These are phyloP conservation scores for Antennarius striatus DNA, from an alignment of 2,113 vertebrate species.

Conservation along the genomic window DNA sequence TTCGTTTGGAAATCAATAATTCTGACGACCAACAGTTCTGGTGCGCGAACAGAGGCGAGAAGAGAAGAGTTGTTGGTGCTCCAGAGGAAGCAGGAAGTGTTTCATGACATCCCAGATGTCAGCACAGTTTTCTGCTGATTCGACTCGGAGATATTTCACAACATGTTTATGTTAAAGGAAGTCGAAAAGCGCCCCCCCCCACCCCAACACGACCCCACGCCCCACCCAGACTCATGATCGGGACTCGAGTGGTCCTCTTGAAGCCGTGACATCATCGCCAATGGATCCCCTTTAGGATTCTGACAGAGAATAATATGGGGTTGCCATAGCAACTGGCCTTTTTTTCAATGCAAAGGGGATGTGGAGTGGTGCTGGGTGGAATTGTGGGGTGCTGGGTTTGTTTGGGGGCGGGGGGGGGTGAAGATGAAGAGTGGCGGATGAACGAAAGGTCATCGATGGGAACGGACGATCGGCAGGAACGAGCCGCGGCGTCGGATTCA, in stretches of 20 bases:
- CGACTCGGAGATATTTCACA: too few species aligned
- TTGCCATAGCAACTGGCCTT: slow-evolving; percentile 70
- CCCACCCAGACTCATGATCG: slow-evolving; percentile 18
- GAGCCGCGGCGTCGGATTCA: too few species aligned
- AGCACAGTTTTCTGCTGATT: too few species aligned
- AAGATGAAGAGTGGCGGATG: background rate
- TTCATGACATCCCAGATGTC: too few species aligned
- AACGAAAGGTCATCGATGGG: slow-evolving; percentile 1
- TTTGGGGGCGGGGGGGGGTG: background rate
- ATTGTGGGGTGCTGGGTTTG: slow-evolving; percentile 41
- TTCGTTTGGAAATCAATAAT: too few species aligned
- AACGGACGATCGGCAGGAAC: background rate
- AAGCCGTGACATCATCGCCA: slow-evolving; percentile 67
- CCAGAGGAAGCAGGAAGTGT: too few species aligned
- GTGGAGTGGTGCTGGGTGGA: slow-evolving; percentile 48
- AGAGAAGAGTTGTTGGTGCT: too few species aligned
- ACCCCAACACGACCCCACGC: too few species aligned
- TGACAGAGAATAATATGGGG: slow-evolving; percentile 53
- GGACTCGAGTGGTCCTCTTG: slow-evolving; percentile 31
- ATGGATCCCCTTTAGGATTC: slow-evolving; percentile 66
- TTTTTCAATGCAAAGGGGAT: slow-evolving; percentile 49
- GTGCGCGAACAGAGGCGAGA: too few species aligned
- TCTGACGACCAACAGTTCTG: too few species aligned
- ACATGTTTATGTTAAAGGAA: too few species aligned
- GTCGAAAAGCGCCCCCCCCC: too few species aligned